Evolutionary conservation across 2,888 invertebrate species (phyloP), one percentile per base, ranked within the genome.

Genomic region (Epinotia brunnichana): DNA sequence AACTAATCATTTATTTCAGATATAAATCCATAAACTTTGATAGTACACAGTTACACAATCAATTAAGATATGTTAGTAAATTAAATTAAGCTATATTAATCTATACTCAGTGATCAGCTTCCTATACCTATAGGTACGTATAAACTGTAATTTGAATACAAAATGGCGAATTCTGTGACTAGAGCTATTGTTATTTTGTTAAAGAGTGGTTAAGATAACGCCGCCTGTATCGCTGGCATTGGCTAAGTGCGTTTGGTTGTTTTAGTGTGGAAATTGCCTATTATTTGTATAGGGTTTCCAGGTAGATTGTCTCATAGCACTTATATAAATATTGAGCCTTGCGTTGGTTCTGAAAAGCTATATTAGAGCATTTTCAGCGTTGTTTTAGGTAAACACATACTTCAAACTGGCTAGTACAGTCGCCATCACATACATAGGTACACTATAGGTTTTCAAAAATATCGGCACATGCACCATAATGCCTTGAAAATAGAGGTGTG

Each of bases 201-300:
- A 24, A 54, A 70, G 56, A 60, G 68, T 41, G 68, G 68, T 56
- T 62, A 73, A 73, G 68, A 69, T 73, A 73, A 73, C 63, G 63
- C 62, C 44, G 54, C n/a, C 54, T 56, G 44, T 71, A 57, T 71
- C 66, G 63, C 29, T 48, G 24, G 72, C 69, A 56, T 73, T 39
- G 72, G 73, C 75, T 81, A 80, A 82, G 82, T 82, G 82, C 82
- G 74, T 82, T 82, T 78, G 78, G 77, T 60, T 82, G 82, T 82
- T 77, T 60, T 60, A 69, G 70, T 69, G 67, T 67, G 72, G 62
- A 69, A 63, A 73, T 63, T 73, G 68, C 68, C 73, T 73, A 63
- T 63, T 63, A 73, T 73, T 68, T 63, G 68, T 63, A 57, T 17
- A 59, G 73, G 68, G 62, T 69, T 62, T 69, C 73, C 68, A 73